Evolutionary conservation across 2,888 invertebrate species (phyloP).

Genomic region (Synanthedon tipuliformis): DNA sequence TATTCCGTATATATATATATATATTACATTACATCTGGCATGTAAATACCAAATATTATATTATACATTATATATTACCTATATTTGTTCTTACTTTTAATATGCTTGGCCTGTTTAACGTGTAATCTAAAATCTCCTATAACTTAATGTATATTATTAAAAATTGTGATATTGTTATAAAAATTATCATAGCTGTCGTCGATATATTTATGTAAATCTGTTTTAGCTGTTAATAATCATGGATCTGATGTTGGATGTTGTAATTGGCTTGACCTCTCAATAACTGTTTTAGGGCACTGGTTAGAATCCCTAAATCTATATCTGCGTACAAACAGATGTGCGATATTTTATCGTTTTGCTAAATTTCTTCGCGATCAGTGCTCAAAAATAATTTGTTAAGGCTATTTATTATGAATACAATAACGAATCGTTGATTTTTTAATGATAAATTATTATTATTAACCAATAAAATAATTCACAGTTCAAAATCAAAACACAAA

Average conservation of each 20-base stretch:
- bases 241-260: slow-evolving; percentile 37
- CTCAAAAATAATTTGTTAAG: slow-evolving; percentile 60
- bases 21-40: slow-evolving; percentile 16
- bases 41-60: slow-evolving; percentile 42
- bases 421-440: slow-evolving; percentile 34
- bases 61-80: slow-evolving; percentile 37
- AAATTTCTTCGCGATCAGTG: slow-evolving; percentile 37
- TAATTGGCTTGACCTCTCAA: slow-evolving; percentile 8
- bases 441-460: slow-evolving; percentile 20
- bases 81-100: slow-evolving; percentile 53
- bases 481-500: slow-evolving; percentile 42
- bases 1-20: slow-evolving; percentile 11
- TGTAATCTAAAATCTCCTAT: slow-evolving; percentile 58
- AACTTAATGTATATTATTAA: slow-evolving; percentile 67
- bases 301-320: neutral
- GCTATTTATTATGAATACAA: slow-evolving; percentile 18
- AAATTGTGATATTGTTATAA: slow-evolving; percentile 71
- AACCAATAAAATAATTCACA: slow-evolving; percentile 21
- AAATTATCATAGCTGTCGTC: slow-evolving; percentile 43
- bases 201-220: slow-evolving; percentile 36
- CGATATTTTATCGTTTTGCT: neutral
- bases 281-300: slow-evolving; percentile 6
- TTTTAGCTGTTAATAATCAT: slow-evolving; percentile 31
- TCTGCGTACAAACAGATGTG: neutral
- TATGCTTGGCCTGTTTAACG: slow-evolving; percentile 63